These are phyloP conservation scores for Pseudochirops corinnae DNA, from an alignment of 2,797 vertebrate species.

Conservation along the genomic window DNA sequence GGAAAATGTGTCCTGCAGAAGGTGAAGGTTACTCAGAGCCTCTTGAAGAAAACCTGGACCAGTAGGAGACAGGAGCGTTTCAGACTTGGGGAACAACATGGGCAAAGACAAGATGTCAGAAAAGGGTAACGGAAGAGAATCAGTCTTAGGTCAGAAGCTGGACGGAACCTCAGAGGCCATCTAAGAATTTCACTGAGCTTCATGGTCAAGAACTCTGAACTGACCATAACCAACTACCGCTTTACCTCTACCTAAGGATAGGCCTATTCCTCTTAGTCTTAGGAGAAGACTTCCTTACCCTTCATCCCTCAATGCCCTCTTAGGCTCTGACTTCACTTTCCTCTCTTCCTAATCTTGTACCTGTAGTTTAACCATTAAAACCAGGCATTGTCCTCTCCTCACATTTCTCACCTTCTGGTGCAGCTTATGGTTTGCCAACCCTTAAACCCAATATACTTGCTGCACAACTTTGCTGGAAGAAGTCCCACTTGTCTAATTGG, in stretches of 20 bases:
- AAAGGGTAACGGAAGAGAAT: too few species aligned
- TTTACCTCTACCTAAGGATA: not conserved
- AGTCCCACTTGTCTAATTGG: not conserved
- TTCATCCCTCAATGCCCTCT: not conserved
- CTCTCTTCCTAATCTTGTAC: not conserved
- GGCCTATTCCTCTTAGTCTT: not conserved
- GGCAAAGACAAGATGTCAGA: too few species aligned
- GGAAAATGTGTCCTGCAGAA: too few species aligned
- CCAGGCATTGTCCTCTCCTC: too few species aligned
- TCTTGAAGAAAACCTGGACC: too few species aligned
- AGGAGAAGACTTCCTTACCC: too few species aligned
- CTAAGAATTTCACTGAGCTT: not conserved
- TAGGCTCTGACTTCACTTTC: too few species aligned
- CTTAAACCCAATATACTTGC: not conserved
- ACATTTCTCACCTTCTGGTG: not conserved
- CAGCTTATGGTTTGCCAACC: not conserved
- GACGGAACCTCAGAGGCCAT: not conserved
- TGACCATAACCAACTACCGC: too few species aligned
- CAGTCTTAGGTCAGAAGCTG: too few species aligned
- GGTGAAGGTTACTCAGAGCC: too few species aligned
- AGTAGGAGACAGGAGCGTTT: too few species aligned
- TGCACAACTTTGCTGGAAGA: not conserved
- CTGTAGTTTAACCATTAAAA: not conserved
- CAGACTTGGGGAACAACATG: too few species aligned
- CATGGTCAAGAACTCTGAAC: not conserved